Evolutionary conservation across 1,140 invertebrate genomes (phyloP), one percentile per base, ranked within the genome.

Genomic region (Pseudomyrmex dendroicus): DNA sequence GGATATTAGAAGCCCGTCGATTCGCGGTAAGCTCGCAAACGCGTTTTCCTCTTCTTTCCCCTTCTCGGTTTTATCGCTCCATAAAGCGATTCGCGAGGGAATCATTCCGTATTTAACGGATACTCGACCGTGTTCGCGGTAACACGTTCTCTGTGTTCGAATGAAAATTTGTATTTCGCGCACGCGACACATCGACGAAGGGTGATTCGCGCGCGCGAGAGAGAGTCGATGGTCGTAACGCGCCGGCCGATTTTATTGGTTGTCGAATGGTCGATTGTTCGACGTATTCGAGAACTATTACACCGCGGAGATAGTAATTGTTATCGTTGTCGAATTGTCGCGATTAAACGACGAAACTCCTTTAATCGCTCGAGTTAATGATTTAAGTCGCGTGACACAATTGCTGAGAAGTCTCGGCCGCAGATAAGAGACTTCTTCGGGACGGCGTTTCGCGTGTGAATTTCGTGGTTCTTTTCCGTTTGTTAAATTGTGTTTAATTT

Each of bases 71-170:
- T 89, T 91, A 91, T 90, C 86, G 88, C 54, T 63, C 84, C 85
- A 73, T 90, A 91, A 90, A 89, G 17, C 63, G 54, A 84, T 83
- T 70, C 76, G 56, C 77, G 57, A 57, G 50, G 83, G 64, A 90
- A 92, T 91, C 84, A 89, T 87, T 90, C 64, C 64, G 83, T 84
- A 89, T 91, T 93, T 90, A 92, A 90, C 83, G 82, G 86, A 89
- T 80, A 88, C 87, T 89, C 84, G 83, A 88, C 82, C 80, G 84
- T 80, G 50, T 73, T 20, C 67, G 57, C 54, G 35, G 35, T 35
- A 35, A 35, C 72, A 52, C 17, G 17, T 68, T 17, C 56, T 22
- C 3, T 8, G 56, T 61, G 46, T 87, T 73, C 63, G 35, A 78
- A 86, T 73, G 52, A 82, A 88, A 84, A 88, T 92, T 91, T 89